Conservation (phyloP, 2,888 invertebrate genomes). For the Xylota segnis region DNA sequence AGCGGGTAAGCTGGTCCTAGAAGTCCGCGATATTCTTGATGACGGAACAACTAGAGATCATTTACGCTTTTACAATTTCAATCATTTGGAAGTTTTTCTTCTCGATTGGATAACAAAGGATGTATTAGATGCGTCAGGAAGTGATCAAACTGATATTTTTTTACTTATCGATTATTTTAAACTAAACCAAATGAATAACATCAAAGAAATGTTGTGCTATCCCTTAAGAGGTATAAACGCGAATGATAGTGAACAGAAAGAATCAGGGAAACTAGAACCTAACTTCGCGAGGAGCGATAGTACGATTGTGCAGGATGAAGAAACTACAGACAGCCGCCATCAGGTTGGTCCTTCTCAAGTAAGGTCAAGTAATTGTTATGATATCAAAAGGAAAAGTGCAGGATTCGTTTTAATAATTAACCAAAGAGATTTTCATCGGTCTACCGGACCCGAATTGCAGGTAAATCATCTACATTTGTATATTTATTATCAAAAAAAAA, state of each 20-base stretch:
- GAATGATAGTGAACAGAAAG: slow-evolving; percentile 2
- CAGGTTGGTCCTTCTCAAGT: neutral
- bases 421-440: slow-evolving; percentile 80
- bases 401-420: slow-evolving; percentile 83
- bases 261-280: slow-evolving; percentile 29
- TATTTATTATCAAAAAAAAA: too few species aligned
- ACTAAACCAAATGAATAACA: slow-evolving; percentile 78
- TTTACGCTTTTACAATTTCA: slow-evolving; percentile 80
- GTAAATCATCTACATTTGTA: slow-evolving; percentile 74
- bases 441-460: slow-evolving; percentile 78
- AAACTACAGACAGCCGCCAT: neutral
- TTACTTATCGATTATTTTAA: slow-evolving; percentile 81
- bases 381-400: slow-evolving; percentile 78
- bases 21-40: slow-evolving; percentile 77
- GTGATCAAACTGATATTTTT: slow-evolving; percentile 80
- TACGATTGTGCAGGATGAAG: neutral
- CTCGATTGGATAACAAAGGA: slow-evolving; percentile 82
- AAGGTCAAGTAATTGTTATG: slow-evolving; percentile 74
- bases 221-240: slow-evolving; percentile 77
- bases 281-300: neutral
- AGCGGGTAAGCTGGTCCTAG: slow-evolving; percentile 79
- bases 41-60: slow-evolving; percentile 76
- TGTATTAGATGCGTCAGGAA: slow-evolving; percentile 76
- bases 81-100: slow-evolving; percentile 81
- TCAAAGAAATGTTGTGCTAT: slow-evolving; percentile 79